Evolutionary conservation across 2,797 vertebrate species (phyloP).

Genomic region (Argyrosomus regius): DNA sequence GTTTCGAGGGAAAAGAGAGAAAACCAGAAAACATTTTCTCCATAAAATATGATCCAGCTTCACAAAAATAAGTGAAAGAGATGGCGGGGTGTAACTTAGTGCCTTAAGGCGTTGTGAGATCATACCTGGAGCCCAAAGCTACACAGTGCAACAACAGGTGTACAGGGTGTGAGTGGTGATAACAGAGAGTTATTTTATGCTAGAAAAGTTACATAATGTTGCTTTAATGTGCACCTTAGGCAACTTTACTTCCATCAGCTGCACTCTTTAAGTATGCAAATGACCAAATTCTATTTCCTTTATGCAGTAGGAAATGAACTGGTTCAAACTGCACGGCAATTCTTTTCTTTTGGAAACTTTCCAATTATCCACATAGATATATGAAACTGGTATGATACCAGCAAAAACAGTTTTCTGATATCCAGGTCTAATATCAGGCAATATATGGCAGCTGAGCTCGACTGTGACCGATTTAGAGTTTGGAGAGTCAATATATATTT

Average conservation of each 20-base stretch:
- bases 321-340: neutral
- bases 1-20: too few species aligned
- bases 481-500: neutral
- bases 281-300: neutral
- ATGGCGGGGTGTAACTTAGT: too few species aligned
- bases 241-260: neutral
- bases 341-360: neutral
- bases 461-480: slow-evolving; percentile 15
- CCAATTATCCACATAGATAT: neutral
- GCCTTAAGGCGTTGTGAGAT: too few species aligned
- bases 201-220: too few species aligned
- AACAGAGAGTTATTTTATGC: too few species aligned
- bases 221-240: neutral
- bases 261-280: neutral
- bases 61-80: too few species aligned
- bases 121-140: too few species aligned
- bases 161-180: too few species aligned
- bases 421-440: neutral
- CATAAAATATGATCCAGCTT: too few species aligned
- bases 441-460: neutral
- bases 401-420: slow-evolving; percentile 1
- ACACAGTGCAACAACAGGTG: too few species aligned
- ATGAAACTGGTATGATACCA: neutral
- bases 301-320: neutral
- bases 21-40: too few species aligned